Evolutionary conservation across 2,888 invertebrate species (phyloP), one percentile per base, ranked within the genome.

Genomic region (Julus scanicus): DNA sequence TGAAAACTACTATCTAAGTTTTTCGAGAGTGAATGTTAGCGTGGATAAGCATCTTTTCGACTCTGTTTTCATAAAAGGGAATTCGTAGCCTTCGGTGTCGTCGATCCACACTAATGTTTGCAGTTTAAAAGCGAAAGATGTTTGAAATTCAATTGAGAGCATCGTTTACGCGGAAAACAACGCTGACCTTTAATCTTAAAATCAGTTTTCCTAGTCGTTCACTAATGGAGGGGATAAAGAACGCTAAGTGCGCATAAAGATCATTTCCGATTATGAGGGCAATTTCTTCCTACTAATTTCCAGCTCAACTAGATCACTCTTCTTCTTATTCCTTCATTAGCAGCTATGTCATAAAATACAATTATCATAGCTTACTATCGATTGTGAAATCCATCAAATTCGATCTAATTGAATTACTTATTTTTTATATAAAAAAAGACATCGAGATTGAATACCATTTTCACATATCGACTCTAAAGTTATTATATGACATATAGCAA

Each of bases 71-170:
- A 20, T 71, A 17, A 6, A 2, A 20, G 20, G n/a, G 8, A 20
- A 71, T 71, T 71, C 63, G 13, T 80, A 29, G 80, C 80, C 80
- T 80, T 80, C 29, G 37, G 80, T 80, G 29, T 29, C 1, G 13
- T 29, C 80, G 80, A 80, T 29, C 9, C 37, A 17, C 37, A 13
- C 80, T 80, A 15, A 80, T 80, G 11, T 37, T 29, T 29, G 29
- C 80, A 80, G 37, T 80, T 37, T 80, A 80, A 80, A 80, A 80
- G 80, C 80, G 2, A 20, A 80, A 80, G 80, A 80, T 80, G 80
- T 80, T 80, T 80, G 80, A 80, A 80, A 80, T 80, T 80, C 80
- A 80, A 80, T 80, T 80, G 29, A 80, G 80, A 80, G 80, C 80
- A 29, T 80, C 80, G 80, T 80, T 80, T 29, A 37, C 80, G 37